Evolutionary conservation across 2,888 invertebrate species (phyloP).

Genomic region (Mimachlamys varia): DNA sequence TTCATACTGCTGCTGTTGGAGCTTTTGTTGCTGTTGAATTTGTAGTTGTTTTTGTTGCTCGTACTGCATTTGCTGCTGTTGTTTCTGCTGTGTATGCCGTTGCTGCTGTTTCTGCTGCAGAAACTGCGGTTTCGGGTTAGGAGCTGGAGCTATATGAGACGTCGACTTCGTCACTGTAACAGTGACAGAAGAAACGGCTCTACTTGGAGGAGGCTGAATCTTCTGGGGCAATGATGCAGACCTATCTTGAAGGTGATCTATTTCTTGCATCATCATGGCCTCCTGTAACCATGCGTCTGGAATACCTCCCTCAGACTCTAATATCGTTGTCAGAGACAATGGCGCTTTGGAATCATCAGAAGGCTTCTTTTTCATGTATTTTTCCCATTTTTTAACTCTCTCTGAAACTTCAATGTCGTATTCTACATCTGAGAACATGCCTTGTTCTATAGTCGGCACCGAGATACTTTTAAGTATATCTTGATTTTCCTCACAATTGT

Average conservation of each 20-base stretch:
- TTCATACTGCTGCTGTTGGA: neutral
- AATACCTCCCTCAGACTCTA: constrained; percentile 46
- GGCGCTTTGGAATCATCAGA: constrained; percentile 39
- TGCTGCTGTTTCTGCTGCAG: neutral
- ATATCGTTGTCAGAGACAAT: constrained; percentile 47
- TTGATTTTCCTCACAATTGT: neutral
- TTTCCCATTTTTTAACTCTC: constrained; percentile 77
- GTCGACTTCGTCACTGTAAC: constrained; percentile 61
- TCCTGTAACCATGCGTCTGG: constrained; percentile 43
- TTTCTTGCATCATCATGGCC: constrained; percentile 32
- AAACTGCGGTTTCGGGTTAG: constrained; percentile 51
- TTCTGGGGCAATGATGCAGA: constrained; percentile 29
- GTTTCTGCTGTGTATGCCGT: neutral
- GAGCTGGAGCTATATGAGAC: constrained; percentile 40
- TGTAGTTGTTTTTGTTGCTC: neutral
- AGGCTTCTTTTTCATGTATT: constrained; percentile 63
- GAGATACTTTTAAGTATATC: constrained; percentile 47
- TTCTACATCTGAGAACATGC: constrained; percentile 78
- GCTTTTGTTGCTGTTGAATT: neutral
- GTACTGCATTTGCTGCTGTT: neutral
- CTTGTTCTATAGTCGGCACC: constrained; percentile 60
- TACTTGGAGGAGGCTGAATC: constrained; percentile 44
- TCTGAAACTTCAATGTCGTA: constrained; percentile 76
- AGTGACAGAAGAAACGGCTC: constrained; percentile 53
- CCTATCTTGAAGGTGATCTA: neutral